Evolutionary conservation across 2,113 vertebrate genomes (phyloP), one percentile per base, ranked within the genome.

Genomic region (Tyrannus savana): DNA sequence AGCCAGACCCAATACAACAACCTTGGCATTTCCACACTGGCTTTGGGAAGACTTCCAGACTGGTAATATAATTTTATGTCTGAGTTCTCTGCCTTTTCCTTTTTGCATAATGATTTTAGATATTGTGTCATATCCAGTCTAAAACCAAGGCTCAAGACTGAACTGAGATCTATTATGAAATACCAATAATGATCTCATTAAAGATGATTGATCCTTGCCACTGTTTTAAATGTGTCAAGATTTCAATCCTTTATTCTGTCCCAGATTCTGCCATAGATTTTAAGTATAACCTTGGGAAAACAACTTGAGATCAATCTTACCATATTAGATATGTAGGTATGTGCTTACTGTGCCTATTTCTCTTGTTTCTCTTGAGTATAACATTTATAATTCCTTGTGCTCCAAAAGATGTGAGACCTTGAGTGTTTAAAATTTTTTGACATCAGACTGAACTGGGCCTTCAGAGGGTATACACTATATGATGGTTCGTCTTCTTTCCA

Each of bases 401-500:
- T 6, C 31, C 5, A 55, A 31, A 72, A 63, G 5, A 4, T 35
- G 12, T 64, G 27, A 82, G 30, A 31, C 27, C 84, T 72, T 5
- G 12, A 0, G 4, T 37, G n/a, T 44, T 77, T 41, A 49, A 37
- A 18, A 14, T 58, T 18, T 7, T 2, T 33, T 77, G 42, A 30
- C 18, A 33, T 27, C 14, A 59, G 25, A 62, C 23, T 62, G n/a
- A 80, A 46, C 17, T 28, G 17, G 31, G 10, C 14, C 14, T 16
- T 42, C 42, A 42, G 15, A 42, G 42, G 42, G 25, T 17, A 19
- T 10, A 14, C 39, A 41, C 39, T 12, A 41, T 41, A 41, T 27
- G 31, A 44, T 16, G 10, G 9, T n/a, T 72, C 4, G 15, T 74
- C 7, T 55, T 49, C 19, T 41, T 12, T 73, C 10, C 0, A 0